Evolutionary conservation across 2,888 invertebrate species (phyloP), one percentile per base, ranked within the genome.

Genomic region (Maniola hyperantus): DNA sequence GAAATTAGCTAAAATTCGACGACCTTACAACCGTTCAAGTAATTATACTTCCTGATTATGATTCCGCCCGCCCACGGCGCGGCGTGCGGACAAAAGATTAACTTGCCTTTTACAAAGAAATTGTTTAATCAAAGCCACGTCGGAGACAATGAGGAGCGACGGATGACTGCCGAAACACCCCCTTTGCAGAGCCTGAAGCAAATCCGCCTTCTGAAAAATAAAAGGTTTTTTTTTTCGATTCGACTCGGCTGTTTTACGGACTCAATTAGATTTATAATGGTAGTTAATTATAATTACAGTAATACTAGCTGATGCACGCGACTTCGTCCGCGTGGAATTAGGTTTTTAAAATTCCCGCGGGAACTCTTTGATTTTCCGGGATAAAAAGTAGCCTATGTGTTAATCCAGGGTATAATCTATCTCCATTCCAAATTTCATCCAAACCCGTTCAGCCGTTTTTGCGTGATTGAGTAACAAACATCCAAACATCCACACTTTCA

Each of bases 91-190:
- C 20, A 20, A 39, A 20, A 18, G 34, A 58, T 39, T 18, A 58
- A 26, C 55, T 10, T 36, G 8, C 39, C 11, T 39, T 10, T 11
- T 10, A 34, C 55, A 18, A 36, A 15, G 36, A 39, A 58, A 44
- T 58, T 58, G 26, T 58, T 58, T 44, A 58, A 58, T 58, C 42
- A 58, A 42, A 58, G 18, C 18, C 10, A 26, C 20, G 57, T 39
- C 11, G 57, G 15, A 58, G 42, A 58, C 57, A 58, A 58, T 20
- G 13, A 26, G 42, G 11, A 8, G 26, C 20, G 57, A 13, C 15
- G 18, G 42, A 58, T 39, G 57, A 26, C 39, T 11, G 36, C 42
- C 11, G 18, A 57, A 55, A 55, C 10, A 39, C 39, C 18, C 18
- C 11, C 36, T 11, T 57, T 57, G 55, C 7, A 11, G 39, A 15